Percentiles rank a stretch among this genome's conserved stretches.
phyloP scores from a whole-genome alignment of 2,797 vertebrate genomes.

The Phataginus tetradactyla region DNA sequence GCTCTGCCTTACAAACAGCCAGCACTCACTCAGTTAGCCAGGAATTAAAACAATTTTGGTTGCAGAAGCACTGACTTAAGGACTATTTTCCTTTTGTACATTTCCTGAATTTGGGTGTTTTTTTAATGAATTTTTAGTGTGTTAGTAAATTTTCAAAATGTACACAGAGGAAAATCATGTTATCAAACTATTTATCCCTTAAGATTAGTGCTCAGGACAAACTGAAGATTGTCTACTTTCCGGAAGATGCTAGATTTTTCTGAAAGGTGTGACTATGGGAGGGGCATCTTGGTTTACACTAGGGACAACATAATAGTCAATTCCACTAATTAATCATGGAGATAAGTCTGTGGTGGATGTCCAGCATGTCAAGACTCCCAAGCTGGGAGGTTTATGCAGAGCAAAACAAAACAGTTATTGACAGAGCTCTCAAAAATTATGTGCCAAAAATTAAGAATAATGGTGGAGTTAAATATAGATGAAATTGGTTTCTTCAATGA shows the following conservation, averaged over 20 bases:
- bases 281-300: slow-evolving; percentile 2
- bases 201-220: neutral
- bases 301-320: neutral
- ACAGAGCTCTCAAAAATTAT: neutral
- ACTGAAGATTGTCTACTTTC: neutral
- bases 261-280: neutral
- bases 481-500: neutral
- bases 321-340: neutral
- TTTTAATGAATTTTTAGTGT: slow-evolving; percentile 24
- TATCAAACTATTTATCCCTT: neutral
- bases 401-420: slow-evolving; percentile 4
- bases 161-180: slow-evolving; percentile 9
- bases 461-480: neutral
- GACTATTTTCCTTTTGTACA: neutral
- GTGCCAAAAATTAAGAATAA: neutral
- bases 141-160: slow-evolving; percentile 22
- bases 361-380: neutral
- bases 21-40: neutral
- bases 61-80: neutral
- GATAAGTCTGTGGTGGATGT: neutral
- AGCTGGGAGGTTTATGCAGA: slow-evolving; percentile 2
- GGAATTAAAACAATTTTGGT: slow-evolving; percentile 15
- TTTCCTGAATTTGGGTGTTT: neutral
- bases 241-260: slow-evolving; percentile 9
- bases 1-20: slow-evolving; percentile 23